phyloP scores from a whole-genome alignment of 1,140 invertebrate species.

The Neodiprion fabricii region DNA sequence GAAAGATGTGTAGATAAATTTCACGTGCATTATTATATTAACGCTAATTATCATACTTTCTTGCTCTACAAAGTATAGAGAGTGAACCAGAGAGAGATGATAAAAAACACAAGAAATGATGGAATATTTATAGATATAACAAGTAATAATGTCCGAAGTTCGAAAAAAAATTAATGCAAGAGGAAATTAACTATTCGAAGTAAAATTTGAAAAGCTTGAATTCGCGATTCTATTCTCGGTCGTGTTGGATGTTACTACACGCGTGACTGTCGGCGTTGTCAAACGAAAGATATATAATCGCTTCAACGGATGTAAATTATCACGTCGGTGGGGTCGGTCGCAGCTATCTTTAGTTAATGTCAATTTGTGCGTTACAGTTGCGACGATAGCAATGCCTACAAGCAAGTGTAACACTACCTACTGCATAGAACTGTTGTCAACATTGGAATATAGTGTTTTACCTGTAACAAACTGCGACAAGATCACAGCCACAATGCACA shows the following conservation, averaged over 20 bases:
- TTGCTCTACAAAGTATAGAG: too few relatives aligned
- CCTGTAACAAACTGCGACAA: slow-evolving; percentile 2
- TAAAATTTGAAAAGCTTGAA: too few relatives aligned
- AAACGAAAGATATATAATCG: not conserved
- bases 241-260: not conserved
- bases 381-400: not conserved
- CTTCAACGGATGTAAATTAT: slow-evolving; percentile 1
- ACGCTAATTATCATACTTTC: too few relatives aligned
- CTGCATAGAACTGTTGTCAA: not conserved
- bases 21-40: too few relatives aligned
- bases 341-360: not conserved
- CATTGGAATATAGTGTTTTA: not conserved
- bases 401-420: not conserved
- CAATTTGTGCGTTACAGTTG: not conserved
- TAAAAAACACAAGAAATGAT: too few relatives aligned
- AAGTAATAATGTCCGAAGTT: too few relatives aligned
- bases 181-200: too few relatives aligned
- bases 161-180: too few relatives aligned
- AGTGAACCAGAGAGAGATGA: too few relatives aligned
- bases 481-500: not conserved
- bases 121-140: too few relatives aligned
- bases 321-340: not conserved
- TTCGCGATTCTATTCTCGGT: too few relatives aligned
- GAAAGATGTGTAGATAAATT: too few relatives aligned
- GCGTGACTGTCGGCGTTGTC: not conserved